Conservation (phyloP, 2,797 vertebrate species). For the Falco peregrinus region DNA sequence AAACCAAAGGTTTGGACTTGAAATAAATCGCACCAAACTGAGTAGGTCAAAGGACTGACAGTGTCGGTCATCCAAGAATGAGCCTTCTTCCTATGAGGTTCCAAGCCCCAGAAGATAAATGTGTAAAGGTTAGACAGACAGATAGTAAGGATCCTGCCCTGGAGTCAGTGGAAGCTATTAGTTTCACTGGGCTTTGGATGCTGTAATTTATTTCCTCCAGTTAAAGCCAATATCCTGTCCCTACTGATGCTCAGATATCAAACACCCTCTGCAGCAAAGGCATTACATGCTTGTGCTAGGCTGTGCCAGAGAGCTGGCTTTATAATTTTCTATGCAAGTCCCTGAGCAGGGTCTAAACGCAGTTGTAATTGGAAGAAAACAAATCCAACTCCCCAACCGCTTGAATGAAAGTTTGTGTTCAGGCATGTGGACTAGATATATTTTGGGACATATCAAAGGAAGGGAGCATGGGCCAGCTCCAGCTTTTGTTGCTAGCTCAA, state of each 20-base stretch:
- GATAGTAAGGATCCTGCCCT: background rate
- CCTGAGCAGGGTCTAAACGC: background rate
- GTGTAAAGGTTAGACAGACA: background rate
- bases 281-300: background rate
- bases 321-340: background rate
- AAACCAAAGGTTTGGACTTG: background rate
- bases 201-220: background rate
- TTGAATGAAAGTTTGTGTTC: background rate
- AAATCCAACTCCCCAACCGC: background rate
- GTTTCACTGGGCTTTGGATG: background rate
- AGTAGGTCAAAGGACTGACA: background rate
- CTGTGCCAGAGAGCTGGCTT: background rate
- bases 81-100: background rate
- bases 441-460: background rate
- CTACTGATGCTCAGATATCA: background rate
- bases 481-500: background rate
- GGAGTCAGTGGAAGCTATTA: background rate
- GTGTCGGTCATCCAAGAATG: background rate
- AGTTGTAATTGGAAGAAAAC: background rate
- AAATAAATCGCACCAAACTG: constrained; percentile 12
- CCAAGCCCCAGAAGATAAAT: background rate
- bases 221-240: background rate
- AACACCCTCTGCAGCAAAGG: background rate
- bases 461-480: background rate
- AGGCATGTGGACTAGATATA: background rate